phyloP scores from a whole-genome alignment of 1,140 invertebrate genomes.

The Lasioglossum albipes region DNA sequence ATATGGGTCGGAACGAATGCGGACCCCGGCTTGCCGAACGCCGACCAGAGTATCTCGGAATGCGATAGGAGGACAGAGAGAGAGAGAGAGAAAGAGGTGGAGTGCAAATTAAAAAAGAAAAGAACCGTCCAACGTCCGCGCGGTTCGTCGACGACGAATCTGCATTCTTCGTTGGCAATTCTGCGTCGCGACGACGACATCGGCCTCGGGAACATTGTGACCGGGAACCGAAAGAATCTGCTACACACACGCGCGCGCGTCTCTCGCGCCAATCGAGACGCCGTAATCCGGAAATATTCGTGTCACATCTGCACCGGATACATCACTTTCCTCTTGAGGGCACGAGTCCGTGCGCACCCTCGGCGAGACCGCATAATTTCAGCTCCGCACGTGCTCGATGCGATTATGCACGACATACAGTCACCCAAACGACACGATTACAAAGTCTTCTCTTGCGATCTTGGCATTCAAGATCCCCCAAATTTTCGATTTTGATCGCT shows the following conservation, averaged over 20 bases:
- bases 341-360: neutral
- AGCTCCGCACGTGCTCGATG: no score
- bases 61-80: no score
- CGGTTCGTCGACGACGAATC: neutral
- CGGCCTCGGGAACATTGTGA: no score
- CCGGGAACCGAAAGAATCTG: no score
- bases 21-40: neutral
- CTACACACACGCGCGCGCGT: no score
- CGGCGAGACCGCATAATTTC: neutral
- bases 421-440: no score
- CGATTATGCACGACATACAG: no score
- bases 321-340: conserved; percentile 17
- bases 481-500: no score
- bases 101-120: neutral
- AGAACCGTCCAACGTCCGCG: neutral
- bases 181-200: no score
- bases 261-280: conserved; percentile 2
- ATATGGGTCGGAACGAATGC: conserved; percentile 28
- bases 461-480: no score
- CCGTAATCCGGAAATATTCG: conserved; percentile 46
- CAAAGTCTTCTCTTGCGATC: no score
- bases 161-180: no score
- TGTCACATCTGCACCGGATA: conserved; percentile 42
- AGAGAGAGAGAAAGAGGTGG: neutral
- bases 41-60: conserved; percentile 6